phyloP scores from a whole-genome alignment of 2,888 invertebrate genomes.

The Dioctria linearis region DNA sequence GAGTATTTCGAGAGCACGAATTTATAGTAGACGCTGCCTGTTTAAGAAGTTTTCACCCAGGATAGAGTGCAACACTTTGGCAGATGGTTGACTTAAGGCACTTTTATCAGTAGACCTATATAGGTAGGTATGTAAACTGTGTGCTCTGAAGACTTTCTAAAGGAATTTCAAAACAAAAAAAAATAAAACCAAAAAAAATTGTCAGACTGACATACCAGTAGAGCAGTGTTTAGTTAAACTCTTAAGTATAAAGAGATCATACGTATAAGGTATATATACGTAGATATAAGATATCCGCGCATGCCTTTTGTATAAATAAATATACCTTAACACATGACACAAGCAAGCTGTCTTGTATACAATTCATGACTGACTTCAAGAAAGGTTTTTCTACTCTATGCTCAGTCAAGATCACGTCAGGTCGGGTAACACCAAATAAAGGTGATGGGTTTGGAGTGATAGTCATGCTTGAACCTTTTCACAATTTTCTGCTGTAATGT shows the following conservation, averaged over 20 bases:
- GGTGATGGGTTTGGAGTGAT: conserved; percentile 35
- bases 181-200: no score
- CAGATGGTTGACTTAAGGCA: neutral
- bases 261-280: no score
- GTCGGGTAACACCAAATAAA: conserved; percentile 12
- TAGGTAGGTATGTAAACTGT: no score
- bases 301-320: neutral
- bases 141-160: neutral
- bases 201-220: neutral
- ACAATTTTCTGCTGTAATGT: neutral
- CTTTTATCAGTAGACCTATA: no score
- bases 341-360: neutral
- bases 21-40: neutral
- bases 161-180: neutral
- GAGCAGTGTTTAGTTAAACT: neutral
- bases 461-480: conserved; percentile 29
- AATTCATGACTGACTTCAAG: conserved; percentile 23
- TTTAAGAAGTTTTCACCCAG: conserved; percentile 15
- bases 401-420: conserved; percentile 47
- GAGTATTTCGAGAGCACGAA: conserved; percentile 36
- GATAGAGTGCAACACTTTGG: conserved; percentile 19
- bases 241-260: no score
- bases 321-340: conserved; percentile 22
- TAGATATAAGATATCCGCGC: no score
- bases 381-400: conserved; percentile 23